Evolutionary conservation across 2,797 vertebrate species (phyloP), one percentile per base, ranked within the genome.

Genomic region (Percopsis omiscomaycus): DNA sequence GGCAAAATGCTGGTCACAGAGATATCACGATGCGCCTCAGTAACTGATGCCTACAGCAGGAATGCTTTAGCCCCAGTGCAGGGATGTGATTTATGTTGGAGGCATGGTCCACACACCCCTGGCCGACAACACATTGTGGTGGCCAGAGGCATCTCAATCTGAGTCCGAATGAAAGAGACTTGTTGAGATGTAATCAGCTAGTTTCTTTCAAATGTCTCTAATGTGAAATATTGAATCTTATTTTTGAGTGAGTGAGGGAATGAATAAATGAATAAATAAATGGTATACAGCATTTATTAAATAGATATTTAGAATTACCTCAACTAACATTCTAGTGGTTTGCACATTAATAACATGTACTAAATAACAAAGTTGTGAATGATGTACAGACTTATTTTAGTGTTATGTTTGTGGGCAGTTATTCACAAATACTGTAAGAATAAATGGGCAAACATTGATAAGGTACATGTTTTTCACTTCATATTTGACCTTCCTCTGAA

Each of bases 21-120:
- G 32, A 37, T 2, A 8, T 37, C 79, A 82, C 66, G 60, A 81
- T 84, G 80, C 79, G 80, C 78, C 71, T 68, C 66, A 65, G 73
- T 86, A 86, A 89, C 73, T 85, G 87, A 89, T 89, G 71, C 12
- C 47, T 74, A 81, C 62, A 78, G 74, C 77, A 68, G 52, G 72
- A 53, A 58, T 30, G 3, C 71, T 74, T 4, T 28, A 68, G 74
- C 77, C 77, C 66, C 78, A 77, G 73, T 77, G 86, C 86, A 80
- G 82, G 73, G 28, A 68, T 13, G 45, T 89, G 86, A 91, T 77
- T 85, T 84, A 92, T 89, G 86, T 85, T 86, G 60, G 84, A 81
- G 85, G 78, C 86, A 85, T 71, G 47, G 84, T 78, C 77, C 69
- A 80, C 85, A 84, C 90, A 78, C 57, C 68, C 66, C 59, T 71